phyloP scores from a whole-genome alignment of 2,888 invertebrate species.

The Aspidapion aeneum region DNA sequence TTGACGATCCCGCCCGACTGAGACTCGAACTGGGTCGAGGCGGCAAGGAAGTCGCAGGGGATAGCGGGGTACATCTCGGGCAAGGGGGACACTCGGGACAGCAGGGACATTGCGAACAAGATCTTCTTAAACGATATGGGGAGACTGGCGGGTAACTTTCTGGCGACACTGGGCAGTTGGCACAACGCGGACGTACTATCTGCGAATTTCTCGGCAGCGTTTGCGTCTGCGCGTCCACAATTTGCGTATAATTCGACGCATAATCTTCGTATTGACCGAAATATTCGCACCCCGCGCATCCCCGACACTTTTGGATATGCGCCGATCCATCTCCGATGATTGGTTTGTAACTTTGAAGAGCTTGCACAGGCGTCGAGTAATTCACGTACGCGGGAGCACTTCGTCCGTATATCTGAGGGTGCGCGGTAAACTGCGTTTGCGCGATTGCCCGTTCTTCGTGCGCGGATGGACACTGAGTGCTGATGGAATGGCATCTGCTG shows the following conservation, averaged over 20 bases:
- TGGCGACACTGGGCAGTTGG: not conserved
- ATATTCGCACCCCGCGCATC: not conserved
- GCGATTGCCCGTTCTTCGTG: not conserved
- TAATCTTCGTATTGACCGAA: not conserved
- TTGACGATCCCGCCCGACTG: conserved; percentile 23
- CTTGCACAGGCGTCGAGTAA: not conserved
- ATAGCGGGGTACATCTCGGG: conserved; percentile 16
- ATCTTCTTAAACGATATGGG: not conserved
- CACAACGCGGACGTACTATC: not conserved
- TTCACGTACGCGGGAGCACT: not conserved
- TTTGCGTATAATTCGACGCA: not conserved
- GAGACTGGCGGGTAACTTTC: not conserved
- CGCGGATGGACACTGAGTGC: conserved; percentile 21
- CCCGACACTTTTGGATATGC: not conserved
- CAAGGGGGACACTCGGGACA: conserved; percentile 21
- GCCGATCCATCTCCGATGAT: too few species aligned
- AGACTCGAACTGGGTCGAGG: conserved; percentile 19
- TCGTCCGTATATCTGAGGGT: not conserved
- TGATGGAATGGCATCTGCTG: conserved; percentile 22
- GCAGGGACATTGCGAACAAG: not conserved
- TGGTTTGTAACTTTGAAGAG: not conserved
- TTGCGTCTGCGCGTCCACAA: not conserved
- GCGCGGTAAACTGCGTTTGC: not conserved
- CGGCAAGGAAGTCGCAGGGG: conserved; percentile 5
- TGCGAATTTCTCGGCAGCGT: not conserved